Percentiles rank a stretch among this genome's conserved stretches.
Evolutionary conservation across 2,888 invertebrate species (phyloP).

Genomic region (Parnassius mnemosyne): DNA sequence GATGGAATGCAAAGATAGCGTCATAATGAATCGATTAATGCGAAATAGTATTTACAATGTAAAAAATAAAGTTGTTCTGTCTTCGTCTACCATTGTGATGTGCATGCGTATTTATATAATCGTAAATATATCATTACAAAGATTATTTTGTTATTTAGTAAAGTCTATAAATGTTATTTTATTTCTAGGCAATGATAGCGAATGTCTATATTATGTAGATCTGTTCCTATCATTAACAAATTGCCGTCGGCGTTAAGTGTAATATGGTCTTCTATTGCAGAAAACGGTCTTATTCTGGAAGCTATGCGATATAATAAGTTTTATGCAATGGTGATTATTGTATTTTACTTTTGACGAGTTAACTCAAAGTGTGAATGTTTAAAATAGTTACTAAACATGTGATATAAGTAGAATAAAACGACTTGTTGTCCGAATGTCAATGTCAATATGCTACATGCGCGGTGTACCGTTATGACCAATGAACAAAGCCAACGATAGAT

Average conservation of each 20-base stretch:
- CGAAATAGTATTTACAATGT: too few relatives aligned
- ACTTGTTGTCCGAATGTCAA: too few relatives aligned
- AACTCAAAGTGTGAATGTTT: too few relatives aligned
- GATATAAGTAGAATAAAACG: too few relatives aligned
- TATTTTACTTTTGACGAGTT: too few relatives aligned
- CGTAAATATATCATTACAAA: constrained; percentile 8
- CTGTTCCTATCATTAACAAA: constrained; percentile 66
- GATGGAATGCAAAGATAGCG: too few relatives aligned
- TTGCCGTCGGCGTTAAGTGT: constrained; percentile 54
- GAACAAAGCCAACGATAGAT: too few relatives aligned
- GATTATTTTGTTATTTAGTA: constrained; percentile 30
- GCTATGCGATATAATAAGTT: constrained; percentile 9
- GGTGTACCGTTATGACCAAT: too few relatives aligned
- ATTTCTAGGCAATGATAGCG: constrained; percentile 38
- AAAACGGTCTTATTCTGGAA: constrained; percentile 35
- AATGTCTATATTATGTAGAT: constrained; percentile 59
- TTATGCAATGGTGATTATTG: constrained; percentile 11
- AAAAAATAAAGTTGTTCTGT: too few relatives aligned
- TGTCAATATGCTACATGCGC: too few relatives aligned
- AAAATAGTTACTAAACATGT: too few relatives aligned
- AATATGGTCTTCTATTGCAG: constrained; percentile 31
- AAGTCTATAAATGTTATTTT: constrained; percentile 23
- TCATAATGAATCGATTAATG: too few relatives aligned
- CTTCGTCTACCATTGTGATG: background rate
- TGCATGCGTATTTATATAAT: constrained; percentile 3